Evolutionary conservation across 2,113 vertebrate genomes (phyloP).

Genomic region (Chionis minor): DNA sequence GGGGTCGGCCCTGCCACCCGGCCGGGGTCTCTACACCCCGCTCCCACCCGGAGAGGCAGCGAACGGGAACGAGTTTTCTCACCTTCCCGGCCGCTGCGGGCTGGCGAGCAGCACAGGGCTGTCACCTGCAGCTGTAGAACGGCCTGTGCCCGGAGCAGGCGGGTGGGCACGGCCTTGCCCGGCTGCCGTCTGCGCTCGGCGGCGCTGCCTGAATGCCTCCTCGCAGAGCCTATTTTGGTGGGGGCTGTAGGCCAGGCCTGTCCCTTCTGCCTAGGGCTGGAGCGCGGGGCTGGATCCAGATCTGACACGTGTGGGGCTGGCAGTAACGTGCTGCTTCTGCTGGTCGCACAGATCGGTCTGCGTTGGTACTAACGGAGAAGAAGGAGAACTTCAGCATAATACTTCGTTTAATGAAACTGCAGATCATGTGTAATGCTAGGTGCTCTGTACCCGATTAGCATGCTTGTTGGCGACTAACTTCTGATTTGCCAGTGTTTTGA

Average conservation of each 20-base stretch:
- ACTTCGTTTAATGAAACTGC: not conserved
- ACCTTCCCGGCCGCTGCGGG: fast-evolving
- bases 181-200: fast-evolving
- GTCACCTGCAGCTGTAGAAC: fast-evolving
- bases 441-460: not conserved
- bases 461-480: not conserved
- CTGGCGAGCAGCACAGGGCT: not conserved
- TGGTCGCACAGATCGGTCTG: fast-evolving
- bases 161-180: not conserved
- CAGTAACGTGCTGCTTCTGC: fast-evolving
- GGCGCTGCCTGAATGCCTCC: fast-evolving
- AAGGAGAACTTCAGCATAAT: fast-evolving
- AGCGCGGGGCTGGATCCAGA: no score
- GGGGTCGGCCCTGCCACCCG: no score
- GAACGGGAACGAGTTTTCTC: fast-evolving
- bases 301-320: not conserved
- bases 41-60: no score
- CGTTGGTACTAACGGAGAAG: not conserved
- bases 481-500: not conserved
- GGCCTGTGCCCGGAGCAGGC: no score
- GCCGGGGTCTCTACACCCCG: no score
- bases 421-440: fast-evolving
- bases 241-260: fast-evolving
- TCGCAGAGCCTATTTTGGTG: no score
- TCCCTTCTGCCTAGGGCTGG: not conserved